Evolutionary conservation across 2,113 vertebrate genomes (phyloP).

Genomic region (Aix galericulata): DNA sequence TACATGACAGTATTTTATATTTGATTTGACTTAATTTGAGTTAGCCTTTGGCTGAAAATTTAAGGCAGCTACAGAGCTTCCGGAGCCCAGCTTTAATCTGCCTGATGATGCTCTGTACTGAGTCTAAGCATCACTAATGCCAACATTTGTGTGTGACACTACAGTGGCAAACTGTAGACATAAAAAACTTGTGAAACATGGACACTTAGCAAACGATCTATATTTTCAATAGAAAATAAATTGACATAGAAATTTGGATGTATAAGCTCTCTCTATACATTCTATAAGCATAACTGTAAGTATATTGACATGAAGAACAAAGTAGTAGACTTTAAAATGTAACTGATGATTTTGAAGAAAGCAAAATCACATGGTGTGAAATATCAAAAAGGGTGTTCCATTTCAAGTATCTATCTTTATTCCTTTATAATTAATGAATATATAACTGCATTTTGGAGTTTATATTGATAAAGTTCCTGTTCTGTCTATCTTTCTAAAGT

Average conservation of each 20-base stretch:
- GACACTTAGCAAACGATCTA: not conserved
- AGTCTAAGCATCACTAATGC: not conserved
- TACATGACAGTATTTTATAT: not conserved
- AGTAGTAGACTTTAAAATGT: not conserved
- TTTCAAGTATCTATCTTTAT: not conserved
- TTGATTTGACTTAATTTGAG: not conserved
- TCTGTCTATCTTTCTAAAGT: not conserved
- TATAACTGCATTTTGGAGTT: not conserved
- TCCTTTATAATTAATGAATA: not conserved
- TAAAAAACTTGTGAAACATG: not conserved
- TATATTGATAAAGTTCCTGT: not conserved
- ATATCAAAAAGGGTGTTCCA: not conserved
- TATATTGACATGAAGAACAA: not conserved
- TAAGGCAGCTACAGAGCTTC: not conserved
- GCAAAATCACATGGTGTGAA: not conserved
- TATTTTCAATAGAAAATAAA: not conserved
- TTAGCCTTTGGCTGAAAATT: not conserved
- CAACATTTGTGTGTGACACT: not conserved
- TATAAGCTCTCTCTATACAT: no score
- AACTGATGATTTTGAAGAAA: not conserved
- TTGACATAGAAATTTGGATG: not conserved
- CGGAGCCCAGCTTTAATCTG: not conserved
- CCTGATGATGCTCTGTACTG: accelerated
- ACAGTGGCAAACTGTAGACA: not conserved
- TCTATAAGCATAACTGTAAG: not conserved